phyloP scores from a whole-genome alignment of 2,888 invertebrate species.

The Eupithecia pulchellata region DNA sequence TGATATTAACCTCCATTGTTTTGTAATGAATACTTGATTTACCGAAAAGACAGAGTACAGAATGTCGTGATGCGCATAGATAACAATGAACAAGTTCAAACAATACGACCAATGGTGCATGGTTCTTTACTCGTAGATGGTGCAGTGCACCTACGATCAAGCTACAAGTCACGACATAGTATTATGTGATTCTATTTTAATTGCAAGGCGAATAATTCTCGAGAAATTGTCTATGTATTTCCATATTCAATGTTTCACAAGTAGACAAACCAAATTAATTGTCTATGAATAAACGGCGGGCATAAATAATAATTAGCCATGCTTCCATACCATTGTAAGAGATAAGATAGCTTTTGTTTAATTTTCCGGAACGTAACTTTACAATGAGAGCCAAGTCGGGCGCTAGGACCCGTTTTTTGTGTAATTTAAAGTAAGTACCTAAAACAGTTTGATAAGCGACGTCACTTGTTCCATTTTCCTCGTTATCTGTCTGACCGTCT shows the following conservation, averaged over 20 bases:
- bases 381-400: neutral
- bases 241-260: conserved; percentile 16
- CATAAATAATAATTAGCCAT: conserved; percentile 8
- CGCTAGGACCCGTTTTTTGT: conserved; percentile 4
- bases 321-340: neutral
- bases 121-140: conserved; percentile 12
- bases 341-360: conserved; percentile 8
- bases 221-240: conserved; percentile 17
- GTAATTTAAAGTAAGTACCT: conserved; percentile 6
- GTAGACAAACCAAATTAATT: conserved; percentile 14
- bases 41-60: conserved; percentile 44
- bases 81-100: conserved; percentile 45
- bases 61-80: conserved; percentile 45
- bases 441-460: conserved; percentile 49
- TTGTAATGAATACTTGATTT: conserved; percentile 54
- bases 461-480: conserved; percentile 58
- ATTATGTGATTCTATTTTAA: conserved; percentile 14
- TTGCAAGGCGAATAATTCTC: conserved; percentile 13
- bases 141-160: conserved; percentile 14
- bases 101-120: conserved; percentile 33
- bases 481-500: conserved; percentile 58
- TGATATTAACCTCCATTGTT: conserved; percentile 71
- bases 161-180: conserved; percentile 37
- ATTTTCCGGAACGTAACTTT: conserved; percentile 1
- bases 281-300: conserved; percentile 13